Base-by-base conservation (phyloP, 2,113 vertebrate genomes). In the Acrocephalus arundinaceus region DNA sequence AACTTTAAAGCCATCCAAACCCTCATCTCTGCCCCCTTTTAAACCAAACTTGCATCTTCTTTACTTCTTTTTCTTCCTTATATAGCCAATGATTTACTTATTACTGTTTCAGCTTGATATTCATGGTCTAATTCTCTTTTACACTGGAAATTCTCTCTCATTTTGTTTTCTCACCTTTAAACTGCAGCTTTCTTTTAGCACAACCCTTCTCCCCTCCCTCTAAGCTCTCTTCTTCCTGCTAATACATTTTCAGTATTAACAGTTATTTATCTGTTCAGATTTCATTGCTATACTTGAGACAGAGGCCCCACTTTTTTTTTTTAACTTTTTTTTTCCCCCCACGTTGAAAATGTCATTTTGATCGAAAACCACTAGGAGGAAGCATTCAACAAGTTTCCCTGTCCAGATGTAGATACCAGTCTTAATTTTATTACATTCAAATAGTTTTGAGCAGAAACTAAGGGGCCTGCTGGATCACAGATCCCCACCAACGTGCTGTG, bases 291-390 rank as follows among this genome's bases (percentile, higher is more conserved):
- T 14, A 43, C 8, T 6, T 63, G 13, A 61, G 27, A 37, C 2
- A 51, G 10, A 74, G 6, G 5, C 1, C 7, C 4, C 8, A 13
- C 4, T 15, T 31, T 35, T n/a, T 22, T 54, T 46, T 46, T 20
- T 43, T 43, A 43, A 45, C 7, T 24, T 59, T 22, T 43, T 45
- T 23, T 13, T 22, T 46, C 0, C 30, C 17, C 51, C 14, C 3
- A 19, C 4, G 6, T 61, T 43, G 55, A 31, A 13, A 55, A 21
- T 90, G 92, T 84, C 52, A 57, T 95, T 96, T 93, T 96, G 85
- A 81, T 66, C 5, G 3, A 88, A 93, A 93, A 65, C 95, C 96
- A 87, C 96, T 97, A 97, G 95, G 94, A 93, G 96, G 96, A 97
- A 90, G 93, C 76, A 91, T 96, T 97, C 93, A 96, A 96, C 93